Evolutionary conservation across 2,113 vertebrate genomes (phyloP), one percentile per base, ranked within the genome.

Genomic region (Chaetorhynchus papuensis): DNA sequence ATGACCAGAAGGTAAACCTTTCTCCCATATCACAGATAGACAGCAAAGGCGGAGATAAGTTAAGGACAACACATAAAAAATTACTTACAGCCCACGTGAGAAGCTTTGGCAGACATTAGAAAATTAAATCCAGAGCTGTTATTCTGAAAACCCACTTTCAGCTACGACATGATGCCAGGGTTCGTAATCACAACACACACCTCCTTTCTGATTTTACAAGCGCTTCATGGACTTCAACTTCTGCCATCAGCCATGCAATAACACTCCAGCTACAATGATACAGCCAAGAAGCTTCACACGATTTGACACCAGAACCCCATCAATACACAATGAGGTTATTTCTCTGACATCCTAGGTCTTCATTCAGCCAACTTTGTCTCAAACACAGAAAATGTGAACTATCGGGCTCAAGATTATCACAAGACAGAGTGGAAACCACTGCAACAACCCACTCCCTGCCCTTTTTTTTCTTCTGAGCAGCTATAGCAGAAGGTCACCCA

Each of bases 341-440:
- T 68, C 71, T 80, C 79, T 66, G 47, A 44, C 56, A 70, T 83
- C 30, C 35, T 42, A 61, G 1, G 30, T 63, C 71, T 86, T 54
- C 52, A 83, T 22, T 72, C 85, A 74, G 39, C 30, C 74, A 66
- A 63, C 59, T 86, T 41, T 7, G 47, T 68, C 86, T 83, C 86
- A 87, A 80, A 63, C 16, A 45, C 11, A 30, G 64, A 92, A 91
- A 83, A 93, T 47, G 83, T 31, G 53, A 96, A 77, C 19, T 56
- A 64, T 53, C 26, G 81, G 50, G 27, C 82, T 77, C 37, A 72
- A 66, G 35, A 84, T 93, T 83, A 94, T 96, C 96, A 97, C 72
- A 92, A 95, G 93, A 86, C 64, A 52, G 28, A 83, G 42, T 37
- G 19, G 59, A 87, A 94, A 93, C 27, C 54, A 42, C 83, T 33